Base-by-base conservation (phyloP, 2,113 vertebrate genomes). In the Sphaerodactylus townsendi region DNA sequence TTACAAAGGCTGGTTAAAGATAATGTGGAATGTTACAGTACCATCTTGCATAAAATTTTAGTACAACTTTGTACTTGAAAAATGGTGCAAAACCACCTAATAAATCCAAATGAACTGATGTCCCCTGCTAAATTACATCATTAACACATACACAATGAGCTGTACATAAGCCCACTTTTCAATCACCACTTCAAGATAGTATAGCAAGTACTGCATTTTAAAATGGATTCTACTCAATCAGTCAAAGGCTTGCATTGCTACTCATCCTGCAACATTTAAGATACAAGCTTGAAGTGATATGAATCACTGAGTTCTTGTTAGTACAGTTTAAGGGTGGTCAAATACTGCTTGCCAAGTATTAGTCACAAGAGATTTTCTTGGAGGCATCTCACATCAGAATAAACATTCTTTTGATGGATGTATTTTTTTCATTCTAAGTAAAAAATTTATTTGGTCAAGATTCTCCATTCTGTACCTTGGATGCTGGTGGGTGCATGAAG, bases 11-110 rank as follows among this genome's bases (percentile, higher is more conserved):
- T 97, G 96, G 96, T 96, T 96, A 96, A 96, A 97, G 96, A 98
- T 97, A 97, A 97, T 97, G 97, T 98, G 98, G 99, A 99, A 99
- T 99, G 99, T 99, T 98, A 98, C 96, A 98, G 97, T 97, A 97
- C 96, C 96, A 96, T 96, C 96, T 98, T 98, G 98, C 97, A 98
- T 98, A 99, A 99, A 98, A 97, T 96, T 96, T 95, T 97, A 95
- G 96, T 97, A 96, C 92, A 94, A 91, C 92, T 95, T 94, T 90
- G 96, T 96, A 97, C 97, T 97, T 96, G 96, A 95, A 96, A 97
- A 94, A 94, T 88, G 96, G 96, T 95, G 96, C 97, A 98, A 97
- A 97, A 96, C 92, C 96, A 94, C 96, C 95, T 93, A 95, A 96
- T 95, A 96, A 97, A 96, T 96, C 93, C 95, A 91, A 95, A 90